A percentile compares a stretch with the other conserved stretches of the same genome.
phyloP scores from a whole-genome alignment of 2,888 invertebrate genomes.

The Pammene aurita region DNA sequence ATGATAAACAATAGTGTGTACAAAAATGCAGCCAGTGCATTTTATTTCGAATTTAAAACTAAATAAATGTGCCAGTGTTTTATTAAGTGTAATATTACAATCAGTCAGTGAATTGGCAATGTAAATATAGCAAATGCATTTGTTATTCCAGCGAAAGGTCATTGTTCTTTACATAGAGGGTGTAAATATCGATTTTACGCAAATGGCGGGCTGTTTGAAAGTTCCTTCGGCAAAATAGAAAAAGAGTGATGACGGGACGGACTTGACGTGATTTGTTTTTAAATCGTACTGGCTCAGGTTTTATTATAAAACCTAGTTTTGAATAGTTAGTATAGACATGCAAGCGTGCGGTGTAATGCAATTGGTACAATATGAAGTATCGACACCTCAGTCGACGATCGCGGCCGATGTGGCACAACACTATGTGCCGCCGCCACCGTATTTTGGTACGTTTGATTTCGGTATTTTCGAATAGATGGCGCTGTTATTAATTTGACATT shows the following conservation, averaged over 20 bases:
- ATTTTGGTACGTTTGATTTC: conserved; percentile 67
- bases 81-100: conserved; percentile 15
- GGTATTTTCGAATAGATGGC: conserved; percentile 21
- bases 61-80: conserved; percentile 15
- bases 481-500: conserved; percentile 6
- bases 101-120: conserved; percentile 12
- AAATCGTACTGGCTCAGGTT: neutral
- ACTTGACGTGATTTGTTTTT: conserved; percentile 25
- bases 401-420: conserved; percentile 74
- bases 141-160: conserved; percentile 57
- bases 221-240: conserved; percentile 43
- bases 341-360: conserved; percentile 86
- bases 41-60: conserved; percentile 12
- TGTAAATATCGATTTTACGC: conserved; percentile 72
- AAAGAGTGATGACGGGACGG: conserved; percentile 30
- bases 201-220: conserved; percentile 70
- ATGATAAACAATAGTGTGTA: conserved; percentile 31
- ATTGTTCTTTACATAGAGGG: conserved; percentile 61
- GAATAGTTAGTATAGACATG: conserved; percentile 68
- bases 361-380: conserved; percentile 85
- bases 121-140: conserved; percentile 18
- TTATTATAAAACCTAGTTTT: conserved; percentile 41
- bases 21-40: conserved; percentile 25
- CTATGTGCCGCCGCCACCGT: conserved; percentile 78
- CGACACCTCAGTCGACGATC: conserved; percentile 76